Evolutionary conservation across 1,140 invertebrate species (phyloP), one percentile per base, ranked within the genome.

Genomic region (Mycetomoellerius zeteki): DNA sequence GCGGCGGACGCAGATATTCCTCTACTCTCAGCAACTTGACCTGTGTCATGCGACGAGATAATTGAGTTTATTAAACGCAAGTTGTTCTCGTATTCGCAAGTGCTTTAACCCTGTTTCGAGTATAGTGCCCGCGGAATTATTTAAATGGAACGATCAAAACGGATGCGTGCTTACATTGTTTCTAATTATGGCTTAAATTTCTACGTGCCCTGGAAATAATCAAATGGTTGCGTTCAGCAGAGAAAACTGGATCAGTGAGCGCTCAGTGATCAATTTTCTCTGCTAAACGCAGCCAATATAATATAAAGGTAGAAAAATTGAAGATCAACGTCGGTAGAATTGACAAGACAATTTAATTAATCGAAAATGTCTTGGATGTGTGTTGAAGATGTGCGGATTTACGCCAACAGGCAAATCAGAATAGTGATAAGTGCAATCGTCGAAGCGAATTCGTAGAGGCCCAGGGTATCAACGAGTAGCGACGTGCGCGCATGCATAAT

Each of bases 11-110:
- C 85, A 88, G 89, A 75, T 84, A 91, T 86, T 90, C 86, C 86
- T 86, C 67, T 62, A 78, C 47, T 86, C 86, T 56, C 75, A 60
- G 89, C 81, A 92, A 92, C 91, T 91, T 88, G 91, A 92, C 89
- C 91, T 77, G 64, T 54, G 90, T 81, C 80, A 71, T 87, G 73
- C 78, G 71, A 85, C 86, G 86, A 86, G 88, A 87, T 92, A 92
- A 92, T 92, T 92, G 91, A 92, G 90, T 92, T 92, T 92, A 92
- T 92, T 92, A 91, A 78, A 85, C 73, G 82, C 58, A 85, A 85
- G 30, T 78, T 85, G 82, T 76, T 65, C 62, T 78, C 82, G 58
- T 78, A 78, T 78, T 78, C 69, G 69, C 69, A 73, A 84, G 69
- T 84, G 80, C 80, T 84, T 84, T 84, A 84, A 75, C 69, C 69